Conservation (phyloP, 2,888 invertebrate genomes). For the Pandemis heparana region DNA sequence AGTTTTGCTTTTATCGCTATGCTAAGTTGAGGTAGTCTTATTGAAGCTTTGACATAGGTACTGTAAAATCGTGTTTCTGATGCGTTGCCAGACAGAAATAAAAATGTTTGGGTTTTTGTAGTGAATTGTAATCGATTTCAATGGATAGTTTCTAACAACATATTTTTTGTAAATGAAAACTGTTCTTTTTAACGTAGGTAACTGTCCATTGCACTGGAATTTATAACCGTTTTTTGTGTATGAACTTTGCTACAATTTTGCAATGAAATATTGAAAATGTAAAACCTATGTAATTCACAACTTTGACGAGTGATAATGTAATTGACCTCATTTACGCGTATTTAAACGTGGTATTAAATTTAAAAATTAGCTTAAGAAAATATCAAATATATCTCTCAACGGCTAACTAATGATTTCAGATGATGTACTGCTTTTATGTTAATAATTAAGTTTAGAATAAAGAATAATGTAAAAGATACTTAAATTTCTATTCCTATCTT, state of each 20-base stretch:
- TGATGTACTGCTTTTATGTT: not conserved
- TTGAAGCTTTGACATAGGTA: too few relatives aligned
- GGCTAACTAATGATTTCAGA: not conserved
- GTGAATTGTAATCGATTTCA: too few relatives aligned
- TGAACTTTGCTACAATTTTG: not conserved
- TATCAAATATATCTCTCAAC: not conserved
- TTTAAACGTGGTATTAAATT: too few relatives aligned
- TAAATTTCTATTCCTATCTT: too few relatives aligned
- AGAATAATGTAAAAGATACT: too few relatives aligned
- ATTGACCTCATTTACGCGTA: not conserved
- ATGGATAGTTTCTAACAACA: too few relatives aligned
- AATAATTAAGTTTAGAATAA: not conserved
- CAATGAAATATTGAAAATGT: not conserved
- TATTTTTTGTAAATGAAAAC: not conserved
- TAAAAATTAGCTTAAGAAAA: not conserved
- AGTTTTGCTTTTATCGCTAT: not conserved
- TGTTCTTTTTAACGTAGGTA: not conserved
- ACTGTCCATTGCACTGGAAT: not conserved
- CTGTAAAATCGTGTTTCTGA: too few relatives aligned
- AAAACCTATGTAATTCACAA: not conserved
- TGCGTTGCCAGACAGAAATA: too few relatives aligned
- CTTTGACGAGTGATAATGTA: not conserved
- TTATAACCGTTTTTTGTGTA: not conserved
- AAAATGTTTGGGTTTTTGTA: too few relatives aligned
- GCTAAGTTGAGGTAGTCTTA: too few relatives aligned